These are phyloP conservation scores for Bombus consobrinus DNA, from an alignment of 1,140 invertebrate species.

Conservation along the genomic window DNA sequence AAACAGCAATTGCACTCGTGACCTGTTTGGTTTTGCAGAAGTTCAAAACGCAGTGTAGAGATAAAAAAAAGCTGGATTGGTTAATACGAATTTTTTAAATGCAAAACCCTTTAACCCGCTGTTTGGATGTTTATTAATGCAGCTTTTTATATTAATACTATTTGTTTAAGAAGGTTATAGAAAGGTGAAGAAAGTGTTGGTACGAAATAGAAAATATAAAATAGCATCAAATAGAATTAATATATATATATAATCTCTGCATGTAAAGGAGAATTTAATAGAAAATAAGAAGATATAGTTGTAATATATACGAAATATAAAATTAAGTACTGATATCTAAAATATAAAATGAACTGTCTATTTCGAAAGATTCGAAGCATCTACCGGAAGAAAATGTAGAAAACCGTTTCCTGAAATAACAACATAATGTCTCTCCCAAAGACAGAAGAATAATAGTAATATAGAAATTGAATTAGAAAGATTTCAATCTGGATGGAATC, in stretches of 20 bases:
- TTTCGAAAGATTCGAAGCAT: too few species aligned
- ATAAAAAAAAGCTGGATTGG: background rate
- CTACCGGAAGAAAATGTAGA: too few species aligned
- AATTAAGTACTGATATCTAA: background rate
- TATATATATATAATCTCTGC: background rate
- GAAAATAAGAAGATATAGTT: background rate
- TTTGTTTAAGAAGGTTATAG: background rate
- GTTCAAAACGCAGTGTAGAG: background rate
- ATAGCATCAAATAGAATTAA: too few species aligned
- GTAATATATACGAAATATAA: background rate
- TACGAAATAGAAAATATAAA: too few species aligned
- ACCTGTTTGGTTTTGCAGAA: constrained; percentile 9
- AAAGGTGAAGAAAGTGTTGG: background rate
- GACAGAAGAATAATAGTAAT: too few species aligned
- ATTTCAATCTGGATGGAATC: too few species aligned
- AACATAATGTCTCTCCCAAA: too few species aligned
- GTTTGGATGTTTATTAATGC: background rate
- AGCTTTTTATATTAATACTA: too few species aligned
- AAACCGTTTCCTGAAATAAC: too few species aligned
- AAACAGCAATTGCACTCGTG: constrained; percentile 16
- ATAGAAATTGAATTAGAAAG: too few species aligned
- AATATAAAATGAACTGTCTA: background rate
- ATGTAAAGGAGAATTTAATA: background rate
- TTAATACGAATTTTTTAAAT: background rate
- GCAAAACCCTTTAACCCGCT: background rate